A percentile compares a stretch with the other conserved stretches of the same genome.
phyloP scores from a whole-genome alignment of 2,113 vertebrate species.

The Bubo blakistoni region DNA sequence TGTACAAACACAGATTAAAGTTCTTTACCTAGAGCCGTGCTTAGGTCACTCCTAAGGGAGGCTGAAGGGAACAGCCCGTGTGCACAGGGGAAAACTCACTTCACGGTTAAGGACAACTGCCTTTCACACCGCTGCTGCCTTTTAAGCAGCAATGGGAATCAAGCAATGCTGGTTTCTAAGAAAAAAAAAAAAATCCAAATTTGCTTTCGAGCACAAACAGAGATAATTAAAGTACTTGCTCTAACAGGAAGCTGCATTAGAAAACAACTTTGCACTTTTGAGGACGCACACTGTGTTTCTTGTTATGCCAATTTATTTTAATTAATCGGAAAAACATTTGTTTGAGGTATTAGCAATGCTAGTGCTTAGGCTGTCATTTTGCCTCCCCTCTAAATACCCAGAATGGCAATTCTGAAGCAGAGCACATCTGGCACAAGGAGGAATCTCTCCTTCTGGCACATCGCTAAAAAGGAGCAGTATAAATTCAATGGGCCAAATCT shows the following conservation, averaged over 20 bases:
- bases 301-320: conserved; percentile 56
- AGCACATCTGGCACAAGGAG: not conserved
- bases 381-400: not conserved
- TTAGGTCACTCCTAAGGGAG: not conserved
- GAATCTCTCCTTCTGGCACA: not conserved
- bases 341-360: conserved; percentile 26
- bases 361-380: not conserved
- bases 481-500: not conserved
- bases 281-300: not conserved
- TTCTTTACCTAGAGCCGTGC: not conserved
- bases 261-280: conserved; percentile 47
- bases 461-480: not conserved
- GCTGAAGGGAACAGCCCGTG: not conserved
- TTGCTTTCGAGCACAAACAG: conserved; percentile 24
- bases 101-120: not conserved
- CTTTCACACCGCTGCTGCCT: not conserved
- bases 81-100: not conserved
- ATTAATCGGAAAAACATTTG: conserved; percentile 59
- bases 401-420: not conserved
- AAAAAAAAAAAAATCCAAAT: conserved; percentile 6
- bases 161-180: conserved; percentile 28
- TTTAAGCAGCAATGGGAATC: conserved; percentile 9
- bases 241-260: conserved; percentile 34
- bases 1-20: conserved; percentile 36
- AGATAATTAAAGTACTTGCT: conserved; percentile 51